Conservation (phyloP, 1,140 invertebrate species). For the Coboldia fuscipes region DNA sequence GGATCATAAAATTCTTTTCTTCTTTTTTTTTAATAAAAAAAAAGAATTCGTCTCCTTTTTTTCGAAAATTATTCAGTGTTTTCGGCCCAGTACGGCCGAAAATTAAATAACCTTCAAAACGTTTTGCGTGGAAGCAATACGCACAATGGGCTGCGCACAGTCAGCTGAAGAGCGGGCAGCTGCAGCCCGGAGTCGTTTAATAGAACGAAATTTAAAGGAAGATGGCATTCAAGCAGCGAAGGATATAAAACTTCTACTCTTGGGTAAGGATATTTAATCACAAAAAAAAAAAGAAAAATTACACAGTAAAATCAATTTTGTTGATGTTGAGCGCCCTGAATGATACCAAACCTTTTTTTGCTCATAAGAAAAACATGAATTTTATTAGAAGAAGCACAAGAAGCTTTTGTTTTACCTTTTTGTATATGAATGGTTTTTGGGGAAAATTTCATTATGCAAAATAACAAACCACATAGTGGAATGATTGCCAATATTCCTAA, state of each 20-base stretch:
- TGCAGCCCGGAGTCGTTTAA: constrained; percentile 85
- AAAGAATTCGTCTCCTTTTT: constrained; percentile 1
- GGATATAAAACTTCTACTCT: constrained; percentile 91
- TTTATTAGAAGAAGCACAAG: neutral
- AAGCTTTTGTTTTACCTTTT: neutral
- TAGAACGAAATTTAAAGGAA: constrained; percentile 96
- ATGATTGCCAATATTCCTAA: too few relatives aligned
- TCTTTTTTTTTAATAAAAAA: neutral
- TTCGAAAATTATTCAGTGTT: neutral
- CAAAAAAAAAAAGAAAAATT: neutral
- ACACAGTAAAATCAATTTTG: too few relatives aligned
- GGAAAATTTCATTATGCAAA: neutral
- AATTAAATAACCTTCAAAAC: constrained; percentile 23
- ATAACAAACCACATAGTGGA: neutral
- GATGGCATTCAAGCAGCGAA: constrained; percentile 95
- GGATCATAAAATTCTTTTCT: neutral
- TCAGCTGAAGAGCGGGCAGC: constrained; percentile 94
- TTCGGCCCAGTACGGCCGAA: constrained; percentile 21
- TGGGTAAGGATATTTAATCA: constrained; percentile 46
- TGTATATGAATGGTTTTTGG: neutral
- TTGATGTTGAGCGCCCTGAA: too few relatives aligned
- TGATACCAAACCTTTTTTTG: neutral
- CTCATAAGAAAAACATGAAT: neutral
- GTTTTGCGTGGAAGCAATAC: constrained; percentile 24
- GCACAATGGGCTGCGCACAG: constrained; percentile 94